Percentiles rank a stretch among this genome's conserved stretches.
These are phyloP conservation scores for Cryptophagus acutangulus DNA, from an alignment of 2,888 invertebrate genomes.

Conservation along the genomic window DNA sequence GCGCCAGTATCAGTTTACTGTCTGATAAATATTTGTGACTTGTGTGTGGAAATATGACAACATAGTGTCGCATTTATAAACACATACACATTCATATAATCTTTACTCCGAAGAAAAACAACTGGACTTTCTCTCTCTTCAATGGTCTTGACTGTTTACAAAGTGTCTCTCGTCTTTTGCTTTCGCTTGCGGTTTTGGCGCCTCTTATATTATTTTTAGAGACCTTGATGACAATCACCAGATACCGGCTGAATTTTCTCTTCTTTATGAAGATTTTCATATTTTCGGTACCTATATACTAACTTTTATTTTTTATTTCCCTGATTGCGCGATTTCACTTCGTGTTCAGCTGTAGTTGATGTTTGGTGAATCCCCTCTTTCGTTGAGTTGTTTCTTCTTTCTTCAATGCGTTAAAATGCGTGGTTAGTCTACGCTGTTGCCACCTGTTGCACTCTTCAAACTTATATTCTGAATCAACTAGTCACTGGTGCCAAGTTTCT, in stretches of 20 bases:
- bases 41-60: conserved; percentile 12
- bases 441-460: conserved; percentile 39
- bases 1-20: conserved; percentile 13
- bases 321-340: conserved; percentile 9
- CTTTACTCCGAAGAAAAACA: no score
- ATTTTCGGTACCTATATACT: no score
- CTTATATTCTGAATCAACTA: conserved; percentile 34
- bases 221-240: no score
- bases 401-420: conserved; percentile 25
- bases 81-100: no score
- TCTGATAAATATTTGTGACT: conserved; percentile 1
- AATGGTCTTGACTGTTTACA: no score
- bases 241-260: no score
- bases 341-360: no score
- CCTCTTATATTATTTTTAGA: conserved; percentile 17
- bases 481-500: conserved; percentile 34
- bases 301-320: conserved; percentile 8
- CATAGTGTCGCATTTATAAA: conserved; percentile 3
- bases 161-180: conserved; percentile 8
- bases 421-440: conserved; percentile 36
- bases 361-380: no score
- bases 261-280: no score
- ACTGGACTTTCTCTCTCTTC: conserved; percentile 15
- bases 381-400: no score
- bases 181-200: conserved; percentile 15